phyloP scores from a whole-genome alignment of 2,797 vertebrate species.

The Eulemur rubriventer region DNA sequence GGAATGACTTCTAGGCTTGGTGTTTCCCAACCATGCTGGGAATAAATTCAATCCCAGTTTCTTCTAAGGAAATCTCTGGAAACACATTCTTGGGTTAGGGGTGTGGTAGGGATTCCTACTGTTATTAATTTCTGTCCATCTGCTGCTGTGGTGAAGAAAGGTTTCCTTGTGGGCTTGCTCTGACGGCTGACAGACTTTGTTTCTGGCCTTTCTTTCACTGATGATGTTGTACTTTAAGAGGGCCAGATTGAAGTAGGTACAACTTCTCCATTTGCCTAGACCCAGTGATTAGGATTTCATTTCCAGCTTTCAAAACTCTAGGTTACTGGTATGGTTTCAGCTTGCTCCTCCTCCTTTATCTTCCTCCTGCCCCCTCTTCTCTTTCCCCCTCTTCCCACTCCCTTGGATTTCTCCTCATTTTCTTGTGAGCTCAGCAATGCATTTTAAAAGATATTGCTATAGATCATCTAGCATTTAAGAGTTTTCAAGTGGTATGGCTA shows the following conservation, averaged over 20 bases:
- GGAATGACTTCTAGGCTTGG: background rate
- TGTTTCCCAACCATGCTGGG: background rate
- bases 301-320: background rate
- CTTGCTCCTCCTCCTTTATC: background rate
- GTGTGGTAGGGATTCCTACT: background rate
- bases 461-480: background rate
- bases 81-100: background rate
- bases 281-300: background rate
- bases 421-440: background rate
- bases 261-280: background rate
- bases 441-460: background rate
- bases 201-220: background rate
- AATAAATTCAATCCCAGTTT: background rate
- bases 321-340: background rate
- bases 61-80: slow-evolving; percentile 2
- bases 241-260: background rate
- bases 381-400: fast-evolving
- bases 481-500: background rate
- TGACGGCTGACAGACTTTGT: background rate
- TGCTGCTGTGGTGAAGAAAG: background rate
- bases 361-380: background rate
- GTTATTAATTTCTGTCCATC: background rate
- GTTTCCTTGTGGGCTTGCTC: background rate
- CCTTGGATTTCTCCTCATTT: background rate
- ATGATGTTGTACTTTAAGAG: background rate